phyloP scores from a whole-genome alignment of 1,140 invertebrate genomes.

The Cryptotermes secundus region DNA sequence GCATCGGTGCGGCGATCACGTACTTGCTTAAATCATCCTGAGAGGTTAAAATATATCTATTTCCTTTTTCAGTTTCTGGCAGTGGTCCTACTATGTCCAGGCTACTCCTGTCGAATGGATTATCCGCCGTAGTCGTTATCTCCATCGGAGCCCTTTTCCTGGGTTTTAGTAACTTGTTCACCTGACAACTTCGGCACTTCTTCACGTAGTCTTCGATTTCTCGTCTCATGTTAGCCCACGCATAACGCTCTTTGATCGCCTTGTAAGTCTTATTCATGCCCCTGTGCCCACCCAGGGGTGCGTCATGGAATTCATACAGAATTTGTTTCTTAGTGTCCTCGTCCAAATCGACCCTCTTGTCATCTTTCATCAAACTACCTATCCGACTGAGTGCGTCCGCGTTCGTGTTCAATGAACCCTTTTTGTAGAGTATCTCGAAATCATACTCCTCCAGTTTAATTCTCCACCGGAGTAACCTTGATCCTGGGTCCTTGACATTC shows the following conservation, averaged over 20 bases:
- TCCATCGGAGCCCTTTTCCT: background rate
- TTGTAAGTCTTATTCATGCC: too few species aligned
- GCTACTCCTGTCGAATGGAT: constrained; percentile 8
- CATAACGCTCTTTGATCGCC: background rate
- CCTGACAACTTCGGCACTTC: constrained; percentile 1
- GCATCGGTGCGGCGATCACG: constrained; percentile 25
- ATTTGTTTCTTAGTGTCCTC: background rate
- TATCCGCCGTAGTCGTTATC: constrained; percentile 5
- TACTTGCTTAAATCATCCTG: constrained; percentile 30
- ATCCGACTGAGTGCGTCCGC: constrained; percentile 26
- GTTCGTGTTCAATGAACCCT: constrained; percentile 21
- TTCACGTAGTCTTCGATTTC: background rate
- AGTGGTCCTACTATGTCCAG: constrained; percentile 37
- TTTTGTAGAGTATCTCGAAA: constrained; percentile 41
- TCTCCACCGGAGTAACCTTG: too few species aligned
- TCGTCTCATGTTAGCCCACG: background rate
- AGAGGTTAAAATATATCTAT: constrained; percentile 35
- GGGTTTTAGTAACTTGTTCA: constrained; percentile 17
- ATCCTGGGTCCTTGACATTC: constrained; percentile 41
- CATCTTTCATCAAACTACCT: background rate
- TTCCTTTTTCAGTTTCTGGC: constrained; percentile 30
- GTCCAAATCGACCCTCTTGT: too few species aligned
- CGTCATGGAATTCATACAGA: background rate
- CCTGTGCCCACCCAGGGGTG: background rate
- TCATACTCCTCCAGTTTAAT: constrained; percentile 44